A percentile compares a stretch with the other conserved stretches of the same genome.
These are phyloP conservation scores for Phacellophora camtschatica DNA, from an alignment of 30 jellyfish, hydroid and myxozoan genomes.

Conservation along the genomic window DNA sequence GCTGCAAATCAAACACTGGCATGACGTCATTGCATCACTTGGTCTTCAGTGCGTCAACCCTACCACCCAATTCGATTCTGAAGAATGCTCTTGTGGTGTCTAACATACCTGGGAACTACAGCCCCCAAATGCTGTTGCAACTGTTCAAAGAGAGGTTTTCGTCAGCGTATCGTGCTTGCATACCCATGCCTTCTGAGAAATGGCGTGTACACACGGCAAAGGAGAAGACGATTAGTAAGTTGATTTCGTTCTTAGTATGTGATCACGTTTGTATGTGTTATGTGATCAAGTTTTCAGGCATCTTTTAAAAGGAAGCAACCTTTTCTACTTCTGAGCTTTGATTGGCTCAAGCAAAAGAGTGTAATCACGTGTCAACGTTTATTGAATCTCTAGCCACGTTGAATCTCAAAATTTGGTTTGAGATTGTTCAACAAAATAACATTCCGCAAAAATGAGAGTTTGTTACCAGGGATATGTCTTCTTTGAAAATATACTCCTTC, in stretches of 20 bases:
- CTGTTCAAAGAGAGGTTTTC: conserved; percentile 88
- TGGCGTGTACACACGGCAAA: conserved; percentile 70
- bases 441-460: too few species aligned
- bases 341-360: too few species aligned
- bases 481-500: too few species aligned
- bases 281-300: background rate
- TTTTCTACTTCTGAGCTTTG: too few species aligned
- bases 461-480: too few species aligned
- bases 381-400: too few species aligned
- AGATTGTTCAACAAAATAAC: too few species aligned
- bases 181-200: conserved; percentile 77
- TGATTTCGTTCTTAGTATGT: background rate
- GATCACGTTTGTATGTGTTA: too few species aligned
- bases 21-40: conserved; percentile 85
- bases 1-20: conserved; percentile 75
- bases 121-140: conserved; percentile 87
- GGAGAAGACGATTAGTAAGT: conserved; percentile 63
- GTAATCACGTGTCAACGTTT: too few species aligned
- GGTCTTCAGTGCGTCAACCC: conserved; percentile 60
- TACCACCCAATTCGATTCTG: conserved; percentile 57
- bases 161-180: conserved; percentile 90
- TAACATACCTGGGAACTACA: conserved; percentile 82
- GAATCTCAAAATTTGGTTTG: too few species aligned
- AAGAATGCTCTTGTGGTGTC: conserved; percentile 71
- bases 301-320: too few species aligned